A percentile compares a stretch with the other conserved stretches of the same genome.
Evolutionary conservation across 2,797 vertebrate species (phyloP).

Genomic region (Vireo griseus): DNA sequence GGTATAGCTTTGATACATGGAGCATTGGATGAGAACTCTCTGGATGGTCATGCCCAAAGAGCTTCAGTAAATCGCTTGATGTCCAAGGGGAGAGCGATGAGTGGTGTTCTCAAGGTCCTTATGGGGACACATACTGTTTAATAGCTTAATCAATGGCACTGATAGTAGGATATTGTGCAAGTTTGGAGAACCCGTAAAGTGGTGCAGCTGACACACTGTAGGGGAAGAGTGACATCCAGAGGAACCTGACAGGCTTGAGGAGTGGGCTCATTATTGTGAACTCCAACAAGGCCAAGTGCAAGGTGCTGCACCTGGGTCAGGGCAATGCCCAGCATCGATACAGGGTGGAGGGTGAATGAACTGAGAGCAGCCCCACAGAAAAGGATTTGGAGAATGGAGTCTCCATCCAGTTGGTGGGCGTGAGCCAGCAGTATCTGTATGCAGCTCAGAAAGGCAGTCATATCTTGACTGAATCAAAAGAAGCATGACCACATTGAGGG

Average conservation of each 20-base stretch:
- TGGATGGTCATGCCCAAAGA: neutral
- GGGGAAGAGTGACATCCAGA: neutral
- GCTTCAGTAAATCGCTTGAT: neutral
- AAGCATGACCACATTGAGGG: rapidly evolving
- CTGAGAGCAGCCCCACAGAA: neutral
- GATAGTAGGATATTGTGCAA: neutral
- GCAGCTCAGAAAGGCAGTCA: neutral
- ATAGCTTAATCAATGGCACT: neutral
- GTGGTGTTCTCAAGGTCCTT: neutral
- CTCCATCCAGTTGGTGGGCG: neutral
- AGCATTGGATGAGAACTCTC: rapidly evolving
- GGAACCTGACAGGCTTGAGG: neutral
- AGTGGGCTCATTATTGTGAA: neutral
- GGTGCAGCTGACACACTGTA: rapidly evolving
- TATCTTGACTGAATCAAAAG: neutral
- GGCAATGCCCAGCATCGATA: rapidly evolving
- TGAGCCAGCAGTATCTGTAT: neutral
- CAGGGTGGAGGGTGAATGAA: neutral
- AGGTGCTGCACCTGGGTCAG: rapidly evolving
- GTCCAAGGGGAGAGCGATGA: neutral
- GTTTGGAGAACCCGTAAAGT: neutral
- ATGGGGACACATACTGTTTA: neutral
- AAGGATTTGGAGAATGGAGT: neutral
- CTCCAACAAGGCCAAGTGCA: neutral
- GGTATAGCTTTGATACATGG: neutral